phyloP scores from a whole-genome alignment of 2,888 invertebrate species.

The Argynnis bischoffii region DNA sequence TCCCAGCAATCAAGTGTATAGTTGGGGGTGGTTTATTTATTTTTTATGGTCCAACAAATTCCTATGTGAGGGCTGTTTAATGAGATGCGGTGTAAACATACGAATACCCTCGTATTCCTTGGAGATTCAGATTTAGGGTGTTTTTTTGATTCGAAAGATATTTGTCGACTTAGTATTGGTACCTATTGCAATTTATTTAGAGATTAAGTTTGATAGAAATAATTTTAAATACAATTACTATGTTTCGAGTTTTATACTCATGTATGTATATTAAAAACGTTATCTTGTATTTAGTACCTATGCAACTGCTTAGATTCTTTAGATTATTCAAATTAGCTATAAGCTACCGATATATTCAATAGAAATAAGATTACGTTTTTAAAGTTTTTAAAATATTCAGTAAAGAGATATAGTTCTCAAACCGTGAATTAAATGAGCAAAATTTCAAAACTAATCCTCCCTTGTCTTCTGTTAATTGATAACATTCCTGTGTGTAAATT shows the following conservation, averaged over 20 bases:
- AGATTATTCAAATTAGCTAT: too few relatives aligned
- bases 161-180: constrained; percentile 38
- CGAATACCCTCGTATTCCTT: constrained; percentile 56
- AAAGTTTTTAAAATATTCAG: too few relatives aligned
- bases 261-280: too few relatives aligned
- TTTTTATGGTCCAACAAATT: constrained; percentile 67
- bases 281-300: too few relatives aligned
- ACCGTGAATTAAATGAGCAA: too few relatives aligned
- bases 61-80: constrained; percentile 57
- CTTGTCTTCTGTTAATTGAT: too few relatives aligned
- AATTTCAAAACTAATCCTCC: too few relatives aligned
- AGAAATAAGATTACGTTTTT: too few relatives aligned
- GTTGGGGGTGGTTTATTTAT: constrained; percentile 63
- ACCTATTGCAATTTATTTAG: constrained; percentile 31
- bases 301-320: too few relatives aligned
- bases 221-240: neutral
- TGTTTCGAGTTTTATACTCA: neutral
- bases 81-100: constrained; percentile 73
- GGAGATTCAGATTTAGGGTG: constrained; percentile 49
- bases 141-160: constrained; percentile 49
- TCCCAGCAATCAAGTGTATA: constrained; percentile 48
- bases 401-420: too few relatives aligned
- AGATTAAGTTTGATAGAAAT: constrained; percentile 11
- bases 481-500: too few relatives aligned
- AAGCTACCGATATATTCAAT: too few relatives aligned